These are phyloP conservation scores for Brachypodius melanocephalos DNA, from an alignment of 2,113 vertebrate genomes.

Conservation along the genomic window DNA sequence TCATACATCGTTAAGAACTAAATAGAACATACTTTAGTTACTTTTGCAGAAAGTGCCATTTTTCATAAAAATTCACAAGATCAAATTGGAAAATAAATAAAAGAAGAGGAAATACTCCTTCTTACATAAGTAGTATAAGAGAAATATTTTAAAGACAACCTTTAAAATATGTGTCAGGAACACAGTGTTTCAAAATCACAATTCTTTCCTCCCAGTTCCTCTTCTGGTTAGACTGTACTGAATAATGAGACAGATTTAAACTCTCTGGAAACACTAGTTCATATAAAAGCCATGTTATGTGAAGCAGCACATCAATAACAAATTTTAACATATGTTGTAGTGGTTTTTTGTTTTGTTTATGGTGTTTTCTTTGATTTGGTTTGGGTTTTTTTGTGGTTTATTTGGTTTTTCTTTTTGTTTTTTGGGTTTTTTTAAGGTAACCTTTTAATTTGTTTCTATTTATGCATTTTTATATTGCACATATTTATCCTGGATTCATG, in stretches of 20 bases:
- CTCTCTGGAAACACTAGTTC: neutral
- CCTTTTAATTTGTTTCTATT: neutral
- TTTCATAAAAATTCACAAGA: neutral
- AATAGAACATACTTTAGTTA: neutral
- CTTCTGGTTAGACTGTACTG: neutral
- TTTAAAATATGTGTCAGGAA: neutral
- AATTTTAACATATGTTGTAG: neutral
- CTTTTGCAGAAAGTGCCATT: neutral
- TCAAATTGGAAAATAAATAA: neutral
- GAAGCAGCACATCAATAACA: neutral
- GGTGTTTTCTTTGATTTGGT: fast-evolving
- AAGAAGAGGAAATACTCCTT: neutral
- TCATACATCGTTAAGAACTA: neutral
- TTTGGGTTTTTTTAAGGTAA: neutral
- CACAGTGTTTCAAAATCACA: neutral
- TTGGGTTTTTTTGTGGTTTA: neutral
- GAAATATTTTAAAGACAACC: neutral
- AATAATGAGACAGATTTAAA: neutral
- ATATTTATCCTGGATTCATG: neutral
- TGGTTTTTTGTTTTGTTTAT: neutral
- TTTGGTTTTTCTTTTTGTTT: neutral
- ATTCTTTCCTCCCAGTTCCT: neutral
- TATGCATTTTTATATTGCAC: neutral
- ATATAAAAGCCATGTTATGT: neutral
- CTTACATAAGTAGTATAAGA: neutral